These are phyloP conservation scores for Drosophila prosaltans DNA, from an alignment of 1,140 invertebrate genomes.

Conservation along the genomic window DNA sequence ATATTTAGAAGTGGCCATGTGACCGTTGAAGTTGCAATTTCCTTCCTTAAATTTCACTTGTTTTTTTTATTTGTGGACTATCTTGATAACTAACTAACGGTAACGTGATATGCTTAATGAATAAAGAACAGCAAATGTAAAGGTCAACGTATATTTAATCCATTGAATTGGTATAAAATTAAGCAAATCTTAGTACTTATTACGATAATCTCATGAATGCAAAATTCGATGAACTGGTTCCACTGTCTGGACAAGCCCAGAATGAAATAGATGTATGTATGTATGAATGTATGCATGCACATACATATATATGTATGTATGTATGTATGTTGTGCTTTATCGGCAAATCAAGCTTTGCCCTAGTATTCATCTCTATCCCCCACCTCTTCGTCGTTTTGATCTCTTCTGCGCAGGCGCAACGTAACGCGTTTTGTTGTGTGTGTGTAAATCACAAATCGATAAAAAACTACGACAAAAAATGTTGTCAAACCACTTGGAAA, in stretches of 20 bases:
- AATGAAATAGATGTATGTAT: background rate
- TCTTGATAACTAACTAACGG: no score
- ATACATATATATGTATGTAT: background rate
- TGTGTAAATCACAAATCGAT: constrained; percentile 5
- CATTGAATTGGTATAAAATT: no score
- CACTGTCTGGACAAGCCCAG: background rate
- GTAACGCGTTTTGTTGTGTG: background rate
- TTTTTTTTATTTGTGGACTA: no score
- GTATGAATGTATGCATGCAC: background rate
- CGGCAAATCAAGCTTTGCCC: constrained; percentile 4
- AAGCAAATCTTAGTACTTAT: no score
- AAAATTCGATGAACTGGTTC: background rate
- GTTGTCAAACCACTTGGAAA: constrained; percentile 6
- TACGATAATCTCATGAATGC: background rate
- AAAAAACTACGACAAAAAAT: constrained; percentile 2
- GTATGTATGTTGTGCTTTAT: background rate
- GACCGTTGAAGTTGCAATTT: background rate
- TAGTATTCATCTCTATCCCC: background rate
- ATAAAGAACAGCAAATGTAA: no score
- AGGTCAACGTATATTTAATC: no score
- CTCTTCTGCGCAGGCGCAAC: constrained; percentile 1
- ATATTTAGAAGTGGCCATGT: constrained; percentile 1
- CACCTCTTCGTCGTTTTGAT: background rate
- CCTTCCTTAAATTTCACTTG: background rate
- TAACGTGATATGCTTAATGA: no score